Percentiles rank a stretch among this genome's conserved stretches.
Conservation (phyloP, 2,797 vertebrate genomes). For the Xerus rutilus region DNA sequence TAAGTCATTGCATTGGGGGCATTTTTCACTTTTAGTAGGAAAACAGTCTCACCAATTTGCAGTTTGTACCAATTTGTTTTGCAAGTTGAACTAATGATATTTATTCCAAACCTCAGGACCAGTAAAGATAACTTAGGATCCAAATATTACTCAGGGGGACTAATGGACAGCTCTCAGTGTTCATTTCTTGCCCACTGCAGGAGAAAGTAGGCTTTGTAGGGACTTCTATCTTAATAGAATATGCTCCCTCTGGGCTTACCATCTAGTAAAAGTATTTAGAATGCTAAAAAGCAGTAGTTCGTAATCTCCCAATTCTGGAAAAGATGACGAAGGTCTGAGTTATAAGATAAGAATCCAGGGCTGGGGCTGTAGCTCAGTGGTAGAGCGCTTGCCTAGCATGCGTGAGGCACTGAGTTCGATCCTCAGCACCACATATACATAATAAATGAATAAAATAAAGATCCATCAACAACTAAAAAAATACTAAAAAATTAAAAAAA, state of each 20-base stretch:
- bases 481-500: too few species aligned
- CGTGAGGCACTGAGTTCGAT: too few species aligned
- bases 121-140: neutral
- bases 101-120: conserved; percentile 1
- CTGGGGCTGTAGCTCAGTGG: too few species aligned
- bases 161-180: neutral
- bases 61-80: neutral
- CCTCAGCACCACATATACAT: too few species aligned
- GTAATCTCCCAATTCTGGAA: neutral
- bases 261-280: neutral
- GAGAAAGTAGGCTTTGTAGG: neutral
- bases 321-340: neutral
- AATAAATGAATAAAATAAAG: too few species aligned
- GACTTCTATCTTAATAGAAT: neutral
- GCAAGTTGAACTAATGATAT: neutral
- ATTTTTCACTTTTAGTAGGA: neutral
- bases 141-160: neutral
- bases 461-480: too few species aligned
- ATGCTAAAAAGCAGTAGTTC: neutral
- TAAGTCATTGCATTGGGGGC: neutral
- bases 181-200: neutral
- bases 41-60: neutral
- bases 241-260: neutral
- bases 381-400: too few species aligned
- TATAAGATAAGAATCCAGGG: neutral